Conservation (phyloP, 2,113 vertebrate genomes). For the Ceuthmochares aereus region DNA sequence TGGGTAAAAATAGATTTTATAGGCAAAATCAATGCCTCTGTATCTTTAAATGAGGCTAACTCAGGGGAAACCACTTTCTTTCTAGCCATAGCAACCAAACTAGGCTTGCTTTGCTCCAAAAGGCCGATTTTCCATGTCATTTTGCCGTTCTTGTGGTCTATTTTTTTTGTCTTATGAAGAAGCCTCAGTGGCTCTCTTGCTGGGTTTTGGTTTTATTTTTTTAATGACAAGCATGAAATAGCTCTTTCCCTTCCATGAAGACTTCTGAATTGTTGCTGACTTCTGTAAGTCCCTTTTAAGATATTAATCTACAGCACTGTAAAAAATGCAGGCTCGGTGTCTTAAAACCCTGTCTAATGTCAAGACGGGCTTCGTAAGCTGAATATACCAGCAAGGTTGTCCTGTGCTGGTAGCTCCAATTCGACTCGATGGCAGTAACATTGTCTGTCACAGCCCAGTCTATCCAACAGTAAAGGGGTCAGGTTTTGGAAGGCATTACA, state of each 20-base stretch:
- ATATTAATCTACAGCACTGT: background rate
- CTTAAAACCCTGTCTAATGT: background rate
- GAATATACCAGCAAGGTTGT: background rate
- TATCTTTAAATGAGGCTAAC: background rate
- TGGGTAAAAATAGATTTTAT: constrained; percentile 23
- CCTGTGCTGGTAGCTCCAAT: background rate
- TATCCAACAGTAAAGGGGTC: background rate
- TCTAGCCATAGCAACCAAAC: background rate
- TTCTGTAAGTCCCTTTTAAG: background rate
- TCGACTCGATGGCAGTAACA: fast-evolving
- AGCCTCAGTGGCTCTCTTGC: background rate
- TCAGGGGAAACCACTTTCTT: background rate
- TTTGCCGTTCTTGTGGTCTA: background rate
- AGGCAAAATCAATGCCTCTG: background rate
- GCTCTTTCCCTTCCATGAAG: background rate
- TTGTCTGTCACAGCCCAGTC: background rate
- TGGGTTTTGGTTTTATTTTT: fast-evolving
- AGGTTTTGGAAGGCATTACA: background rate
- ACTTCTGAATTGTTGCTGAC: background rate
- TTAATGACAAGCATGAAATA: background rate
- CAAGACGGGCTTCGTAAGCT: background rate
- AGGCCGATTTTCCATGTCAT: background rate
- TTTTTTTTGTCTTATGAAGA: background rate
- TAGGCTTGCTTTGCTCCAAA: background rate
- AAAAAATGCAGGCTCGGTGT: background rate